Evolutionary conservation across 2,113 vertebrate species (phyloP), one percentile per base, ranked within the genome.

Genomic region (Myocastor coypus): DNA sequence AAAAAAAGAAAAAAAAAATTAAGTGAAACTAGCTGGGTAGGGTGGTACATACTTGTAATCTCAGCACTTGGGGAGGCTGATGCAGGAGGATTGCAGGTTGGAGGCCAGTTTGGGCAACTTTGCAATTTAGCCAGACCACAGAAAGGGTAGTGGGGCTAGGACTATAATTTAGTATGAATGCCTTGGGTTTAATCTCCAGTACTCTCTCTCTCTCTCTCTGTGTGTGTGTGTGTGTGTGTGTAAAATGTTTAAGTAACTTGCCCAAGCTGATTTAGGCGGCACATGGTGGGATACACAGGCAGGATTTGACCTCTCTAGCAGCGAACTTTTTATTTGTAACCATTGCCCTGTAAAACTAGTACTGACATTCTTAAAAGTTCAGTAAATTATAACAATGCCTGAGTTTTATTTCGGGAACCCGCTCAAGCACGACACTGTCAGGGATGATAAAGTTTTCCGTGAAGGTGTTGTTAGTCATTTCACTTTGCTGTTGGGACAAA

Each of bases 361-460:
- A 34, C 16, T 37, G 24, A 78, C 66, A 28, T 71, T 86, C 75
- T 94, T 52, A 20, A 24, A 69, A 69, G 40, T 66, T 59, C 68
- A 50, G 57, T 24, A 40, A 57, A 46, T 87, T 46, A 82, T 52
- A 85, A 40, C 11, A 61, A 59, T 68, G 57, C 10, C 50, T 91
- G 64, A 52, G 34, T 95, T 88, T 96, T 88, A 64, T 91, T 73
- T 90, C 59, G 26, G 81, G 64, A 83, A 73, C 30, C n/a, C n/a
- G 28, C 11, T 71, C 13, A 26, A 91, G 64, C 69, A 24, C 57
- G 40, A 55, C 34, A 68, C 2, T 82, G 28, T 78, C 2, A 69
- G 95, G 37, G 42, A 14, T 24, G 3, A 13, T 78, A 19, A 20
- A 11, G 10, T 77, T 90, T 91, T n/a, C 81, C 71, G 46, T 30